A percentile compares a stretch with the other conserved stretches of the same genome.
Evolutionary conservation across 2,113 vertebrate species (phyloP).

Genomic region (Brienomyrus longianalis): DNA sequence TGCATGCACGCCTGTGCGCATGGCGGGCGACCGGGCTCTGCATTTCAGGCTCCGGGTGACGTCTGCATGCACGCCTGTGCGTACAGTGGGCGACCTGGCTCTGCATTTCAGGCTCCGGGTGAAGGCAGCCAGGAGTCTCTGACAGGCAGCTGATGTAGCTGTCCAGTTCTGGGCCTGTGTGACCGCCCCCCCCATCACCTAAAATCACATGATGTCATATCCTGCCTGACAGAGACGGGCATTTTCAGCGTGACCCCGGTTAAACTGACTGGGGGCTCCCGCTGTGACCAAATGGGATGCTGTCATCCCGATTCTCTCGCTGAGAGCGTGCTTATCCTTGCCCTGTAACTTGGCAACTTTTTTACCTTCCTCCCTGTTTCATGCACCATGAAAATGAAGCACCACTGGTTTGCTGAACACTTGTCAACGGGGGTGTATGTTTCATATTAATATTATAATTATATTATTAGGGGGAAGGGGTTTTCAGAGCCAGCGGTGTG

Average conservation of each 20-base stretch:
- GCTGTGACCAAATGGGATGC: background rate
- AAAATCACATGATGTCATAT: background rate
- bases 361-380: background rate
- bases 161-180: background rate
- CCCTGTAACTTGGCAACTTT: background rate
- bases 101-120: background rate
- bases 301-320: background rate
- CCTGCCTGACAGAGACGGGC: background rate
- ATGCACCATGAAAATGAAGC: background rate
- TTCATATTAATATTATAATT: too few relatives aligned
- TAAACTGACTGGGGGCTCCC: background rate
- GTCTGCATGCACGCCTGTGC: background rate
- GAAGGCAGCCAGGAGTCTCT: background rate
- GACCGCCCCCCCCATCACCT: background rate
- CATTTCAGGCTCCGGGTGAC: background rate
- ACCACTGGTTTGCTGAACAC: background rate
- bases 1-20: too few relatives aligned
- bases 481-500: too few relatives aligned
- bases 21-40: too few relatives aligned
- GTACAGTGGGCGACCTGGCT: background rate
- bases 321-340: background rate
- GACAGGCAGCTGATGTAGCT: background rate
- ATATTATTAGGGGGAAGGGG: too few relatives aligned
- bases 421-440: background rate
- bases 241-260: background rate